phyloP scores from a whole-genome alignment of 2,113 vertebrate genomes.

The Notarius lentiginosus region DNA sequence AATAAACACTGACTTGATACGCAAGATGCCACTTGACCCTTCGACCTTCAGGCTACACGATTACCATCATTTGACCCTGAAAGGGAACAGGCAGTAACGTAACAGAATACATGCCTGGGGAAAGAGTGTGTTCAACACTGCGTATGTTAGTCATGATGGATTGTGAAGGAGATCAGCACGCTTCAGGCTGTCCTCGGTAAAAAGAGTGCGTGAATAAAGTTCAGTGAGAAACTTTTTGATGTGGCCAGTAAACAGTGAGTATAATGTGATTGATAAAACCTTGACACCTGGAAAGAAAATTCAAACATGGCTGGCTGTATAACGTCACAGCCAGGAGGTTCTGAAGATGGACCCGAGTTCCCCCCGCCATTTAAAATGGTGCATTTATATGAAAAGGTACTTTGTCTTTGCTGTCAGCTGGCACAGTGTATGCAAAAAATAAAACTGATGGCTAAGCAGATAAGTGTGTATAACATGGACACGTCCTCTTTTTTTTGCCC shows the following conservation, averaged over 20 bases:
- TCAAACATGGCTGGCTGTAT: background rate
- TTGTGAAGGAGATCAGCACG: background rate
- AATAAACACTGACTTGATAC: background rate
- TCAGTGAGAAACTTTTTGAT: background rate
- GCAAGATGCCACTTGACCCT: background rate
- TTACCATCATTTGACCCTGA: background rate
- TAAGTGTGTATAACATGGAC: background rate
- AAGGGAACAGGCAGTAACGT: background rate
- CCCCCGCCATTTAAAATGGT: conserved; percentile 6
- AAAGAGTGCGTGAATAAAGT: background rate
- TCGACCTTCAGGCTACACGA: background rate
- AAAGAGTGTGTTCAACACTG: background rate
- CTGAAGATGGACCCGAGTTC: background rate
- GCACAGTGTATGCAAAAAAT: background rate
- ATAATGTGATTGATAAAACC: background rate
- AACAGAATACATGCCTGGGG: background rate
- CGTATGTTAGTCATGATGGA: conserved; percentile 7
- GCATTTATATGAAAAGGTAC: background rate
- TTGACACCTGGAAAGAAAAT: background rate
- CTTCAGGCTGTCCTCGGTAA: background rate
- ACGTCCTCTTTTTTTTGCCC: background rate
- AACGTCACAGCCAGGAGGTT: background rate
- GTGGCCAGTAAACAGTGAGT: background rate
- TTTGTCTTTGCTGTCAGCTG: conserved; percentile 29
- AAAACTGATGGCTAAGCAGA: conserved; percentile 26